Evolutionary conservation across 2,113 vertebrate species (phyloP).

Genomic region (Noturus placidus): DNA sequence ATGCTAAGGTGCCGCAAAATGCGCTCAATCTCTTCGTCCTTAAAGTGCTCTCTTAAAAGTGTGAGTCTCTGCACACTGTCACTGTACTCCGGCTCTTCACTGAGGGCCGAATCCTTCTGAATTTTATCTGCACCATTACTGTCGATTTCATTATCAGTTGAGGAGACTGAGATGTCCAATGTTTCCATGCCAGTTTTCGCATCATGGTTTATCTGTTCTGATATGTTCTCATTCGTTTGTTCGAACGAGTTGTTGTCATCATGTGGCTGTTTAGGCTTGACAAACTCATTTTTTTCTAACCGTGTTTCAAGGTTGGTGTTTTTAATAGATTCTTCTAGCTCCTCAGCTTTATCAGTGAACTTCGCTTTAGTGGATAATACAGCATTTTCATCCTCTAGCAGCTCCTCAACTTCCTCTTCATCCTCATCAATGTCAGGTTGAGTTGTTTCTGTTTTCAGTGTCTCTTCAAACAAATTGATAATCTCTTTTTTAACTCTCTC

Average conservation of each 20-base stretch:
- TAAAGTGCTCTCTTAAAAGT: slow-evolving; percentile 77
- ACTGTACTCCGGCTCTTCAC: slow-evolving; percentile 64
- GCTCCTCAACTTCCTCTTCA: slow-evolving; percentile 41
- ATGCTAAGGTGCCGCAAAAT: slow-evolving; percentile 78
- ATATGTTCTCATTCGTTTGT: background rate
- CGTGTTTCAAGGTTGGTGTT: slow-evolving; percentile 3
- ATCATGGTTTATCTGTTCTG: background rate
- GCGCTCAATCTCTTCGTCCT: slow-evolving; percentile 70
- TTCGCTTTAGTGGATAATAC: slow-evolving; percentile 47
- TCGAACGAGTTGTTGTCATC: background rate
- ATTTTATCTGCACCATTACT: background rate
- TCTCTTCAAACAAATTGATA: slow-evolving; percentile 26
- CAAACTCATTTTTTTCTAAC: background rate
- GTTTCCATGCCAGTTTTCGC: background rate
- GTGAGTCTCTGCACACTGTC: slow-evolving; percentile 68
- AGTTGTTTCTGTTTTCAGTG: slow-evolving; percentile 46
- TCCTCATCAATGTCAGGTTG: slow-evolving; percentile 16
- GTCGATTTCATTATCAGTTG: slow-evolving; percentile 19
- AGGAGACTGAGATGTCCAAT: background rate
- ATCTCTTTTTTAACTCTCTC: slow-evolving; percentile 44
- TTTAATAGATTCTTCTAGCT: background rate
- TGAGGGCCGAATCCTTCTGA: background rate
- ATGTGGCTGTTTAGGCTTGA: background rate
- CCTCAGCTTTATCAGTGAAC: slow-evolving; percentile 3
- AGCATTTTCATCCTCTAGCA: slow-evolving; percentile 93